phyloP scores from a whole-genome alignment of 2,888 invertebrate genomes.

The Anodontia alba region DNA sequence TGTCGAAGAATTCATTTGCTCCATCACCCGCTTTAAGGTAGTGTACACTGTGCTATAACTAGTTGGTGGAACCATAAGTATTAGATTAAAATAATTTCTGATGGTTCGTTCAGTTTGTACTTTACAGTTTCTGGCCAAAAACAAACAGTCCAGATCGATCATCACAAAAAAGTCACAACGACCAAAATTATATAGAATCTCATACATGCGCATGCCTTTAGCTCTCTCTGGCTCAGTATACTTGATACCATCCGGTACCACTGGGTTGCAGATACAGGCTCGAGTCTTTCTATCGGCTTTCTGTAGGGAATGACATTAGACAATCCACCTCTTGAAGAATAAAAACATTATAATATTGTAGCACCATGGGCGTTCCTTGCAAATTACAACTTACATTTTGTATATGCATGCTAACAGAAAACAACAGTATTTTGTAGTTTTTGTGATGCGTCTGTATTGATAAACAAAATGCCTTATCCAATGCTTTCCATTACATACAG shows the following conservation, averaged over 20 bases:
- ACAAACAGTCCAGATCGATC: not conserved
- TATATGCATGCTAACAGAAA: no score
- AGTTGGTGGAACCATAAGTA: slow-evolving; percentile 28
- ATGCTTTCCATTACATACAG: no score
- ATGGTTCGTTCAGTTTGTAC: not conserved
- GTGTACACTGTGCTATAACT: not conserved
- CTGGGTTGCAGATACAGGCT: not conserved
- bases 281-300: not conserved
- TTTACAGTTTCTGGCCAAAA: not conserved
- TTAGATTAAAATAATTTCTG: slow-evolving; percentile 23
- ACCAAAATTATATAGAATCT: not conserved
- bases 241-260: not conserved
- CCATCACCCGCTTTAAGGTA: not conserved
- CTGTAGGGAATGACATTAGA: not conserved
- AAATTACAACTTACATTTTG: no score
- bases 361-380: no score
- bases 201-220: not conserved
- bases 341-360: no score
- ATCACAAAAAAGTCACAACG: not conserved
- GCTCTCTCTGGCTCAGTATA: not conserved
- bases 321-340: not conserved
- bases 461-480: no score
- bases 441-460: no score
- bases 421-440: no score
- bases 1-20: slow-evolving; percentile 9